Conservation (phyloP, 2,888 invertebrate species). For the Lepidocyrtoides sp. region DNA sequence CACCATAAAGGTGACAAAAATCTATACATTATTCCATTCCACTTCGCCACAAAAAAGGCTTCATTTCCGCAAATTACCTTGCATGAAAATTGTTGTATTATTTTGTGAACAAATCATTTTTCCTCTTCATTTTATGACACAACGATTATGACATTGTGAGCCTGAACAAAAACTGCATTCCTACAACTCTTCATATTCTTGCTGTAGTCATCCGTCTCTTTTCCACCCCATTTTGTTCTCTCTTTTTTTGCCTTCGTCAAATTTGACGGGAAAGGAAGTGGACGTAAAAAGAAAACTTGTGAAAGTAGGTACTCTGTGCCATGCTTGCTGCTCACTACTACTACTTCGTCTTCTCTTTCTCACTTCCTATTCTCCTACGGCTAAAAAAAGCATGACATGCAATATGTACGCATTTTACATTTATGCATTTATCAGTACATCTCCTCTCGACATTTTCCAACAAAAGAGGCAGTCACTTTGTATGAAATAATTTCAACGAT, state of each 20-base stretch:
- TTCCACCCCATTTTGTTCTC: neutral
- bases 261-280: conserved; percentile 22
- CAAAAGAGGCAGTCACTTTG: neutral
- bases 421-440: neutral
- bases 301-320: neutral
- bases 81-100: neutral
- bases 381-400: conserved; percentile 16
- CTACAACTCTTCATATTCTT: neutral
- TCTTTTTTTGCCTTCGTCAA: neutral
- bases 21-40: neutral
- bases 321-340: neutral
- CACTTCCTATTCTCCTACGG: neutral
- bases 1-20: neutral
- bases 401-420: neutral
- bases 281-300: conserved; percentile 11
- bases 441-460: neutral
- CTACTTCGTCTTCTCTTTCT: neutral
- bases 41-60: neutral
- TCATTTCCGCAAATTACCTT: neutral
- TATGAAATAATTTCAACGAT: conserved; percentile 20
- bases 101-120: conserved; percentile 24
- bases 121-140: neutral
- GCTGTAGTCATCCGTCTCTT: neutral
- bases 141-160: neutral
- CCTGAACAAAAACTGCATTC: neutral